These are phyloP conservation scores for Ceyx cyanopectus DNA, from an alignment of 2,113 vertebrate genomes.

Conservation along the genomic window DNA sequence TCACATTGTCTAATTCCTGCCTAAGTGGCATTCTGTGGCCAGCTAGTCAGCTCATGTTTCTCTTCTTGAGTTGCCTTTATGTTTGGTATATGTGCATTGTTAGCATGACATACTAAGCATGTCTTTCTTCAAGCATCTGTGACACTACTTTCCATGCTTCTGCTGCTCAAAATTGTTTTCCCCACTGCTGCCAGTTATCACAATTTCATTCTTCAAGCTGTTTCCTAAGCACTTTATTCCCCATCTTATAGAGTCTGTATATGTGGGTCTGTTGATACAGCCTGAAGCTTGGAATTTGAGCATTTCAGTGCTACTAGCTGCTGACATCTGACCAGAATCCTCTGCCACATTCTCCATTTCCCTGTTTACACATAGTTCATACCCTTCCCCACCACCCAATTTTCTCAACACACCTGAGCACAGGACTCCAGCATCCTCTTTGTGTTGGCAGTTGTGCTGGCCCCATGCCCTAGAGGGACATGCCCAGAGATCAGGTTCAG, in stretches of 20 bases:
- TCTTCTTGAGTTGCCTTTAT: neutral
- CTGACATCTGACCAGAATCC: neutral
- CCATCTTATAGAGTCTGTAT: neutral
- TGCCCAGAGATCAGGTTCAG: slow-evolving; percentile 72
- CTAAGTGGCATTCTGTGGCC: neutral
- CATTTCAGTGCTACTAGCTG: neutral
- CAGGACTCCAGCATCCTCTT: slow-evolving; percentile 57
- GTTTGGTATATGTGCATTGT: neutral
- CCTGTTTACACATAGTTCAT: neutral
- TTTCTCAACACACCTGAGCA: slow-evolving; percentile 60
- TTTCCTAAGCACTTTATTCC: neutral
- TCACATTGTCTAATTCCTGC: neutral
- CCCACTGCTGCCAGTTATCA: neutral
- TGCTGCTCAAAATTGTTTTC: neutral
- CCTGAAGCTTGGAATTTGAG: neutral
- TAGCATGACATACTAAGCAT: neutral
- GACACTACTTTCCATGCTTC: neutral
- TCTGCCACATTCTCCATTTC: neutral
- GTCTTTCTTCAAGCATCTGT: neutral
- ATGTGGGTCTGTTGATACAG: neutral
- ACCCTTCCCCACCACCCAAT: neutral
- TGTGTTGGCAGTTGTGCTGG: slow-evolving; percentile 64
- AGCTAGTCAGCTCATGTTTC: neutral
- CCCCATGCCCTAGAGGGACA: slow-evolving; percentile 68
- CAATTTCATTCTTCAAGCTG: neutral